Conservation (phyloP, 2,888 invertebrate genomes). For the Drosophila parthenogenetica region DNA sequence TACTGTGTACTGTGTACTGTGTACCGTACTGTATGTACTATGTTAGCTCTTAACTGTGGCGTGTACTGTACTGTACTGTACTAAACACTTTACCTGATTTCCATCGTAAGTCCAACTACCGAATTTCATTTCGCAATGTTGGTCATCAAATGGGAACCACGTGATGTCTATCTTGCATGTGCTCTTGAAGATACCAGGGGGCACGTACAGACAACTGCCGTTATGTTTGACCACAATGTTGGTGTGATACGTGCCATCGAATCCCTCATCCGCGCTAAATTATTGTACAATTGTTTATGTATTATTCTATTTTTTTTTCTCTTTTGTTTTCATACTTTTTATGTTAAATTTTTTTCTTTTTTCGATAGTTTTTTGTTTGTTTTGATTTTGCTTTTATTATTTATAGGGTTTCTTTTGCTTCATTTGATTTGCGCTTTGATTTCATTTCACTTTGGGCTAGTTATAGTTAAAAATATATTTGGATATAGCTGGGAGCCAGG, state of each 20-base stretch:
- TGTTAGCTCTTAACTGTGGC: conserved; percentile 41
- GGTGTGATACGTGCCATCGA: conserved; percentile 99
- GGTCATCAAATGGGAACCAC: conserved; percentile 99
- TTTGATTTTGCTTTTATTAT: conserved; percentile 28
- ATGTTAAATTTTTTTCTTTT: conserved; percentile 41
- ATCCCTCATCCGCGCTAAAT: conserved; percentile 99
- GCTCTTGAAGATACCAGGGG: conserved; percentile 99
- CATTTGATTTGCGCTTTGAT: conserved; percentile 64
- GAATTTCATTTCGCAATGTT: conserved; percentile 99
- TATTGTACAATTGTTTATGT: conserved; percentile 78
- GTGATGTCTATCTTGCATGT: conserved; percentile 99
- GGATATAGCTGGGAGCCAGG: conserved; percentile 33
- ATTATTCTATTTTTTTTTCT: conserved; percentile 59
- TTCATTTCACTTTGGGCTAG: conserved; percentile 39
- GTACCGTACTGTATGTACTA: background rate
- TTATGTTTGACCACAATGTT: conserved; percentile 99
- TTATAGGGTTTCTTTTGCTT: conserved; percentile 38
- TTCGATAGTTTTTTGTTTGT: conserved; percentile 31
- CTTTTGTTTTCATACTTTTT: conserved; percentile 20
- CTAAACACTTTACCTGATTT: conserved; percentile 91
- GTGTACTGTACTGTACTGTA: conserved; percentile 37
- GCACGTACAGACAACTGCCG: conserved; percentile 99
- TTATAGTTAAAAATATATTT: conserved; percentile 31
- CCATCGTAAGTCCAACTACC: conserved; percentile 99
- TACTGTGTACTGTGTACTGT: conserved; percentile 3